Percentiles rank a stretch among this genome's conserved stretches.
Evolutionary conservation across 2,888 invertebrate species (phyloP).

Genomic region (Charanyca ferruginea): DNA sequence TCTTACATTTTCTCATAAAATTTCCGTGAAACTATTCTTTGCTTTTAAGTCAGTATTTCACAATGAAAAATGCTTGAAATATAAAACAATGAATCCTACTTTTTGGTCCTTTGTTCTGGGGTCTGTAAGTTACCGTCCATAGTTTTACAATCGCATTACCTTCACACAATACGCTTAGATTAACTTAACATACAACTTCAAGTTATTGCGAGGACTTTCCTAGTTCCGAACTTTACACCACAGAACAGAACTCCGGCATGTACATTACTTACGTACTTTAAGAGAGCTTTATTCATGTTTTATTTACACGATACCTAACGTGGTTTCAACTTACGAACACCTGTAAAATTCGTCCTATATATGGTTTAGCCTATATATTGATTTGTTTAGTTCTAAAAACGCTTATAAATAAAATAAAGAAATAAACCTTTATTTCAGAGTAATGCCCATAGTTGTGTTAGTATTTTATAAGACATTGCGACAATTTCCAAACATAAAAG

Average conservation of each 20-base stretch:
- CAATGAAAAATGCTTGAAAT: constrained; percentile 45
- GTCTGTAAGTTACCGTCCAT: constrained; percentile 8
- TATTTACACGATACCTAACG: too few relatives aligned
- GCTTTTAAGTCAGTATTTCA: constrained; percentile 46
- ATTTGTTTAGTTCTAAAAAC: too few relatives aligned
- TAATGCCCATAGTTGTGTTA: too few relatives aligned
- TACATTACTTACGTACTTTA: too few relatives aligned
- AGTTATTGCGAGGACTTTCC: constrained; percentile 14
- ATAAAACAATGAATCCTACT: constrained; percentile 21
- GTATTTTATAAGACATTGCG: too few relatives aligned
- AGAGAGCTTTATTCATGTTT: too few relatives aligned
- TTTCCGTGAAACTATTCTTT: constrained; percentile 28
- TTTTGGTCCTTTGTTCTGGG: constrained; percentile 42
- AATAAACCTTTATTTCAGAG: too few relatives aligned
- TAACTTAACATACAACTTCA: constrained; percentile 28
- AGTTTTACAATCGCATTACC: constrained; percentile 38
- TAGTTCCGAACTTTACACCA: constrained; percentile 25
- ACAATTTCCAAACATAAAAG: too few relatives aligned
- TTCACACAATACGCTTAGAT: constrained; percentile 32
- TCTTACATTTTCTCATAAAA: constrained; percentile 36
- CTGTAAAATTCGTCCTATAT: too few relatives aligned
- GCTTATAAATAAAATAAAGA: too few relatives aligned
- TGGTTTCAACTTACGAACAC: too few relatives aligned
- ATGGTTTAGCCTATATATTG: too few relatives aligned
- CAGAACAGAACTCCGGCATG: neutral